A percentile compares a stretch with the other conserved stretches of the same genome.
phyloP scores from a whole-genome alignment of 2,797 vertebrate species.

The Pterois miles region DNA sequence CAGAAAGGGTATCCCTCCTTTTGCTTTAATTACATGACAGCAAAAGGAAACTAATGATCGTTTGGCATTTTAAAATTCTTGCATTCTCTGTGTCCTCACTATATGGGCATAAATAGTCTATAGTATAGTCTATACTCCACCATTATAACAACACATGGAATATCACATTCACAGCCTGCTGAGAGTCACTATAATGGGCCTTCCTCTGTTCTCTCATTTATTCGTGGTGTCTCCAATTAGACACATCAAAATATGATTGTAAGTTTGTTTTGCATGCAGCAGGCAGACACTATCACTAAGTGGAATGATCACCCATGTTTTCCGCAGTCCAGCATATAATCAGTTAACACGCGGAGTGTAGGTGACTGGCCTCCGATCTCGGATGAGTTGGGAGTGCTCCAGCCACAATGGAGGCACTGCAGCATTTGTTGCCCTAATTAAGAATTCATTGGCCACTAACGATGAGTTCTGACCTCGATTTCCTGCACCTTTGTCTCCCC shows the following conservation, averaged over 20 bases:
- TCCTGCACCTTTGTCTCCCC: constrained; percentile 70
- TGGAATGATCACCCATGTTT: constrained; percentile 36
- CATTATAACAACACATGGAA: constrained; percentile 43
- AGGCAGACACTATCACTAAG: constrained; percentile 1
- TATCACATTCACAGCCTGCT: constrained; percentile 33
- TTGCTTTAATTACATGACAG: constrained; percentile 35
- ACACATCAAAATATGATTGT: constrained; percentile 1
- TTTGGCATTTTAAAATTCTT: constrained; percentile 35
- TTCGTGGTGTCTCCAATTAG: constrained; percentile 12
- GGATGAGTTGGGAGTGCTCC: constrained; percentile 62
- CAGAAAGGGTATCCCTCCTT: constrained; percentile 5
- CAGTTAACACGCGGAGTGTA: constrained; percentile 41
- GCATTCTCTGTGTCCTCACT: constrained; percentile 61
- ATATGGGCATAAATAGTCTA: constrained; percentile 58
- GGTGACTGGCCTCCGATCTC: constrained; percentile 61
- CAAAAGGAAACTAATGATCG: constrained; percentile 40
- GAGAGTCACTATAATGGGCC: constrained; percentile 27
- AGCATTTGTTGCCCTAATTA: constrained; percentile 85
- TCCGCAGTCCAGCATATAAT: constrained; percentile 48
- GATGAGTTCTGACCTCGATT: constrained; percentile 81
- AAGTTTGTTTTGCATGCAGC: neutral
- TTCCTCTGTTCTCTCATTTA: constrained; percentile 9
- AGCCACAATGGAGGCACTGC: constrained; percentile 70
- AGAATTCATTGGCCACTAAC: constrained; percentile 83
- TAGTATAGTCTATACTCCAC: constrained; percentile 35